A percentile compares a stretch with the other conserved stretches of the same genome.
Conservation (phyloP, 2,113 vertebrate genomes). For the Ctenomys sociabilis region DNA sequence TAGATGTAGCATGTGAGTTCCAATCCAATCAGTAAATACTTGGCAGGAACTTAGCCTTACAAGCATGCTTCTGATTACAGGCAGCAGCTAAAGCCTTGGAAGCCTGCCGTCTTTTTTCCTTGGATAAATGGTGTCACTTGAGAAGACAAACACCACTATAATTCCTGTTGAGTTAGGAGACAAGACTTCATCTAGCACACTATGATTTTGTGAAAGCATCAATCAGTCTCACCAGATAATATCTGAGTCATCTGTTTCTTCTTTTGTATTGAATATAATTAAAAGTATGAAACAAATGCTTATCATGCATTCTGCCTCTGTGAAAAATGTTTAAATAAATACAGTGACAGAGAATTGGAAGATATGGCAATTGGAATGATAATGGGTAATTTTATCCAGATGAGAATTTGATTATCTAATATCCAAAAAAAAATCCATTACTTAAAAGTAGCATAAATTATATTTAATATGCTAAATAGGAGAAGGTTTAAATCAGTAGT, state of each 20-base stretch:
- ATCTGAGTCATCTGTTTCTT: constrained; percentile 65
- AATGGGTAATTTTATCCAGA: constrained; percentile 31
- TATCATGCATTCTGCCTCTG: constrained; percentile 35
- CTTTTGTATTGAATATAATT: constrained; percentile 65
- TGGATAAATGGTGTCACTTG: constrained; percentile 58
- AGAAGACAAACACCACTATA: constrained; percentile 69
- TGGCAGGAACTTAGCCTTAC: constrained; percentile 17
- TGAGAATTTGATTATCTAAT: not conserved
- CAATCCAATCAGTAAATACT: constrained; percentile 62
- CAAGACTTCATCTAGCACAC: constrained; percentile 57
- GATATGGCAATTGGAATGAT: not conserved
- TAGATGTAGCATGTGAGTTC: constrained; percentile 43
- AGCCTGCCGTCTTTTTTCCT: constrained; percentile 33
- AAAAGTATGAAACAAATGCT: constrained; percentile 57
- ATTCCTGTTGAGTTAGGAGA: constrained; percentile 66
- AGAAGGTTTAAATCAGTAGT: not conserved
- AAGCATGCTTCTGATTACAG: constrained; percentile 51
- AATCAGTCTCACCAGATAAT: constrained; percentile 64
- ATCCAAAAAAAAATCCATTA: constrained; percentile 39
- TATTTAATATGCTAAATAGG: not conserved
- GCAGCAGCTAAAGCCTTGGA: constrained; percentile 52
- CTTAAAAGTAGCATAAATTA: constrained; percentile 33
- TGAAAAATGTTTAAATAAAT: constrained; percentile 49
- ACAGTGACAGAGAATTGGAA: constrained; percentile 33
- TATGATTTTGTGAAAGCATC: constrained; percentile 71